A percentile compares a stretch with the other conserved stretches of the same genome.
These are phyloP conservation scores for Scaptomyza montana DNA, from an alignment of 1,140 invertebrate genomes.

Conservation along the genomic window DNA sequence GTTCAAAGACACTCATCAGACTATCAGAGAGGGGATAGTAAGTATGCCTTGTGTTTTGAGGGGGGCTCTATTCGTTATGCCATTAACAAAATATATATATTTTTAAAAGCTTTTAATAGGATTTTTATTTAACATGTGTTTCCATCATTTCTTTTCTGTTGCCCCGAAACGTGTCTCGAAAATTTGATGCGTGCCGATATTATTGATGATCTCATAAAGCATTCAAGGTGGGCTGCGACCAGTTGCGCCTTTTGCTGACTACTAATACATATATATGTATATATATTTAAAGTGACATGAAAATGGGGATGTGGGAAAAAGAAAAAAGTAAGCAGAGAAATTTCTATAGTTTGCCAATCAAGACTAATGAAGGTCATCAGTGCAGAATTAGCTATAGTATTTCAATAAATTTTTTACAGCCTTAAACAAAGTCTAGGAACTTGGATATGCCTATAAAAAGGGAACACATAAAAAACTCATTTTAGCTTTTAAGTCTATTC, in stretches of 20 bases:
- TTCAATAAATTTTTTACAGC: slow-evolving; percentile 33
- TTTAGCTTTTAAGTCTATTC: slow-evolving; percentile 13
- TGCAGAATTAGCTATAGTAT: neutral
- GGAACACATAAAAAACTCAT: slow-evolving; percentile 12
- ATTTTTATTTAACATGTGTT: slow-evolving; percentile 77
- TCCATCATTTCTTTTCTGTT: slow-evolving; percentile 20
- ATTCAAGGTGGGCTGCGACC: slow-evolving; percentile 4
- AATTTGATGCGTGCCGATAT: slow-evolving; percentile 57
- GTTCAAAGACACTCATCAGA: slow-evolving; percentile 72
- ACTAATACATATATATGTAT: too few relatives aligned
- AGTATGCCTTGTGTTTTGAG: neutral
- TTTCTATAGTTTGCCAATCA: slow-evolving; percentile 8
- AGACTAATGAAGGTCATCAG: slow-evolving; percentile 15
- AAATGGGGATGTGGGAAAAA: slow-evolving; percentile 51
- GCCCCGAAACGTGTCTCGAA: slow-evolving; percentile 28
- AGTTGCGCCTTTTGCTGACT: neutral
- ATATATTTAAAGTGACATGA: slow-evolving; percentile 65
- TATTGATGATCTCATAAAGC: slow-evolving; percentile 65
- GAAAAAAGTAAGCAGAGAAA: slow-evolving; percentile 21
- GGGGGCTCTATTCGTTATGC: slow-evolving; percentile 57
- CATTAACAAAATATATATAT: slow-evolving; percentile 68
- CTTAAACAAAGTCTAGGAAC: slow-evolving; percentile 37
- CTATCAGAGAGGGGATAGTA: neutral
- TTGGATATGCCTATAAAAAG: slow-evolving; percentile 3
- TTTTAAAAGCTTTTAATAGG: slow-evolving; percentile 75